Percentiles rank a stretch among this genome's conserved stretches.
Conservation (phyloP, 2,888 invertebrate species). For the Conus canariensis region DNA sequence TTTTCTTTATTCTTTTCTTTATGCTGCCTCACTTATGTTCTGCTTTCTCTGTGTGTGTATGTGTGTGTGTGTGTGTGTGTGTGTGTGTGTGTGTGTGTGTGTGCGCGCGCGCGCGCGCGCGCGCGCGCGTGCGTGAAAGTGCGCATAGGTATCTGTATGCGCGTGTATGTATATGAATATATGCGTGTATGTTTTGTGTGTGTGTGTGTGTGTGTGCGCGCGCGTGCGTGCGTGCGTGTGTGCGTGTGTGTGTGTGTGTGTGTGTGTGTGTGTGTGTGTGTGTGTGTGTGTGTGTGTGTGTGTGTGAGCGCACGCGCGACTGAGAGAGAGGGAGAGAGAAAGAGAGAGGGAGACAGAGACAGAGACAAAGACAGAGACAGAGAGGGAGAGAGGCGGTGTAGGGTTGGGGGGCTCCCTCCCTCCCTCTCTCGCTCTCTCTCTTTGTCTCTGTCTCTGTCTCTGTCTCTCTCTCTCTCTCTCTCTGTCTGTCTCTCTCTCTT, state of each 20-base stretch:
- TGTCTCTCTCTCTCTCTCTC: rapidly evolving
- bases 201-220: constrained; percentile 2
- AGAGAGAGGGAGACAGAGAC: too few species aligned
- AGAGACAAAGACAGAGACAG: too few species aligned
- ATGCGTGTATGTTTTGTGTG: neutral
- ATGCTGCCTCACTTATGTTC: neutral
- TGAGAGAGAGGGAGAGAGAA: too few species aligned
- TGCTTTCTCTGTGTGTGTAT: neutral
- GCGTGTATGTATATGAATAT: neutral
- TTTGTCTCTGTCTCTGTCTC: rapidly evolving
- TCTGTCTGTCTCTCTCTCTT: too few species aligned
- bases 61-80: constrained; percentile 14
- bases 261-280: neutral
- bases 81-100: neutral
- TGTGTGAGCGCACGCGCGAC: neutral
- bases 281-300: neutral
- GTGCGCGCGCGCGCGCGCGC: neutral
- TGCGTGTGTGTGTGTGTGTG: neutral
- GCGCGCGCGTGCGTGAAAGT: neutral
- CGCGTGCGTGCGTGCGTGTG: neutral
- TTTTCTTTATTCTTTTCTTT: neutral
- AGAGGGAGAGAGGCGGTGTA: too few species aligned
- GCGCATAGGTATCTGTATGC: neutral
- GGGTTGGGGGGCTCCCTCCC: too few species aligned
- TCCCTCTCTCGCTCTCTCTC: too few species aligned